phyloP scores from a whole-genome alignment of 2,113 vertebrate species.

The Diphyllodes magnificus region DNA sequence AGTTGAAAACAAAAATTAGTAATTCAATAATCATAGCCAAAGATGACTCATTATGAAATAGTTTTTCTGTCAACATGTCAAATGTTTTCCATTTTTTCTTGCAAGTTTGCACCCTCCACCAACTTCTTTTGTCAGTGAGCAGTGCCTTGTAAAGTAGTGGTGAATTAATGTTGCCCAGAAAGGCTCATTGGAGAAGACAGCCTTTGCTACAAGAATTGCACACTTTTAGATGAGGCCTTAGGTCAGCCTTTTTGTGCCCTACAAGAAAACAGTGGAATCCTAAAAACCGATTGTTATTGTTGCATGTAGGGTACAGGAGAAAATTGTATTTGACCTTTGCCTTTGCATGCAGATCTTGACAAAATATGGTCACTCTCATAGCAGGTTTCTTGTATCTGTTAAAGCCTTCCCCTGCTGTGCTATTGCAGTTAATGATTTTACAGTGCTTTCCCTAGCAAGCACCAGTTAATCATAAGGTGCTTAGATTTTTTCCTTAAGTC shows the following conservation, averaged over 20 bases:
- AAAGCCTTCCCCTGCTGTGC: not conserved
- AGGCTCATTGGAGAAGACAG: not conserved
- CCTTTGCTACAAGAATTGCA: not conserved
- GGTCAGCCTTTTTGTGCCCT: not conserved
- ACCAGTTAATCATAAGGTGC: constrained; percentile 9
- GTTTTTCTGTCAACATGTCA: not conserved
- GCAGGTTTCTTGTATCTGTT: not conserved
- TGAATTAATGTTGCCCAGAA: not conserved
- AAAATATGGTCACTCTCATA: not conserved
- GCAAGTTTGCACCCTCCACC: not conserved
- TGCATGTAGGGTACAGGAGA: not conserved
- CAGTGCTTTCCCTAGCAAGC: not conserved
- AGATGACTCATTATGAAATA: not conserved
- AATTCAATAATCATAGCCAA: not conserved
- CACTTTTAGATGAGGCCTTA: not conserved
- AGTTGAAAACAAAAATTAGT: not conserved
- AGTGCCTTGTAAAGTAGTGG: not conserved
- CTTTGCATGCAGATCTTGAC: not conserved
- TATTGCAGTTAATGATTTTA: not conserved
- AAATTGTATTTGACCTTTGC: not conserved
- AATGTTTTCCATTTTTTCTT: not conserved
- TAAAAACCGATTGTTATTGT: not conserved
- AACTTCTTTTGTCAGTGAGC: not conserved
- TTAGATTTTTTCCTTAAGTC: not conserved
- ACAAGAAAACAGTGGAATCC: not conserved